Evolutionary conservation across 2,113 vertebrate genomes (phyloP).

Genomic region (Synodontis membranacea): DNA sequence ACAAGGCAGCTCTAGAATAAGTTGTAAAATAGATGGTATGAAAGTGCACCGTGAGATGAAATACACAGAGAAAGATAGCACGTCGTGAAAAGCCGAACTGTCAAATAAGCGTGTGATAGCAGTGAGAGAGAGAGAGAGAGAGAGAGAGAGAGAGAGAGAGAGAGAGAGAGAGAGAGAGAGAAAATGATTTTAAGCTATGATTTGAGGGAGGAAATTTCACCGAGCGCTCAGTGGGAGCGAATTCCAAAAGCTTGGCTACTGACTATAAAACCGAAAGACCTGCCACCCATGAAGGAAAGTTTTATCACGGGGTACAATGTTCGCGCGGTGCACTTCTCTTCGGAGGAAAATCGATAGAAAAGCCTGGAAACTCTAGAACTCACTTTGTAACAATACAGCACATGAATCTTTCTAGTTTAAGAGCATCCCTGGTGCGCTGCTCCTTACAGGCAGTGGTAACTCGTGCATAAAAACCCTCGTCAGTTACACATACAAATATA

Average conservation of each 20-base stretch:
- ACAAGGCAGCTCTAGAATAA: not conserved
- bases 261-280: not conserved
- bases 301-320: not conserved
- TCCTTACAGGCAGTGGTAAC: slow-evolving; percentile 61
- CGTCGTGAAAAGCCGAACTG: not conserved
- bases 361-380: slow-evolving; percentile 9
- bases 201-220: not conserved
- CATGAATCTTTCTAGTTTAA: slow-evolving; percentile 36
- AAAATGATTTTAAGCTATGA: not conserved
- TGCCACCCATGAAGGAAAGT: not conserved
- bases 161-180: too few species aligned
- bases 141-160: too few species aligned
- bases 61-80: not conserved
- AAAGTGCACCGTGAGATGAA: not conserved
- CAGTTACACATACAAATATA: slow-evolving; percentile 56
- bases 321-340: not conserved
- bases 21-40: not conserved
- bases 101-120: not conserved
- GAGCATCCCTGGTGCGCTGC: slow-evolving; percentile 41
- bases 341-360: slow-evolving; percentile 9
- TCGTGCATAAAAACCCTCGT: slow-evolving; percentile 67
- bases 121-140: not conserved
- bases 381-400: slow-evolving; percentile 27
- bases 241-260: not conserved
- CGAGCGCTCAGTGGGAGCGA: not conserved